A percentile compares a stretch with the other conserved stretches of the same genome.
These are phyloP conservation scores for Sinelater perroti DNA, from an alignment of 2,888 invertebrate species.

Conservation along the genomic window DNA sequence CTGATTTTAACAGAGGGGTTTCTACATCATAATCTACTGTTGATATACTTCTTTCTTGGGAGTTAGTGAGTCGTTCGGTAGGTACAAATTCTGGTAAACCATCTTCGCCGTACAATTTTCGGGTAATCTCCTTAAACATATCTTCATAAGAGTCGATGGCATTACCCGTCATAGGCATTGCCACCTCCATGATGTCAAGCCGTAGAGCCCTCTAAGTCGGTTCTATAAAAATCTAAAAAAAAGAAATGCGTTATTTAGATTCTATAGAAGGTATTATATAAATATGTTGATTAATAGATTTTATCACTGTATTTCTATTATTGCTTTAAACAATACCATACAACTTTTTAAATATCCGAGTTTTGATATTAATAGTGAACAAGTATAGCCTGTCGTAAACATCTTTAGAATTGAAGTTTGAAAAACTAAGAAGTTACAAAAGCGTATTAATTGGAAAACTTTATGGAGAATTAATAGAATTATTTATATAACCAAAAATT, in stretches of 20 bases:
- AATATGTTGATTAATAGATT: no score
- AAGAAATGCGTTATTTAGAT: background rate
- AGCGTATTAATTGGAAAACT: no score
- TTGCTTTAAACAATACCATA: no score
- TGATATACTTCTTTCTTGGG: slow-evolving; percentile 56
- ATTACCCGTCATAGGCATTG: slow-evolving; percentile 68
- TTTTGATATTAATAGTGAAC: no score
- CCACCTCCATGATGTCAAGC: slow-evolving; percentile 57
- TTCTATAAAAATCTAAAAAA: slow-evolving; percentile 26
- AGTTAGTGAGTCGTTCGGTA: slow-evolving; percentile 53
- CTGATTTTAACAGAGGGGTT: slow-evolving; percentile 67
- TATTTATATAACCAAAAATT: no score
- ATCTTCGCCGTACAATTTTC: slow-evolving; percentile 90
- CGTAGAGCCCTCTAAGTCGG: slow-evolving; percentile 25
- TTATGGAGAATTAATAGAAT: no score
- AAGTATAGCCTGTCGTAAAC: no score
- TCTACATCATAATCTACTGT: slow-evolving; percentile 64
- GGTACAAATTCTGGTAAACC: slow-evolving; percentile 59
- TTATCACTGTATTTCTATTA: no score
- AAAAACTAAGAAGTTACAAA: no score
- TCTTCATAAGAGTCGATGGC: slow-evolving; percentile 80
- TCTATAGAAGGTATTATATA: no score
- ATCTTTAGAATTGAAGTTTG: no score
- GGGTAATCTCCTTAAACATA: slow-evolving; percentile 91
- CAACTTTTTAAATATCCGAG: no score